Percentiles rank a stretch among this genome's conserved stretches.
Evolutionary conservation across 2,797 vertebrate species (phyloP).

Genomic region (Pseudomugil tenellus): DNA sequence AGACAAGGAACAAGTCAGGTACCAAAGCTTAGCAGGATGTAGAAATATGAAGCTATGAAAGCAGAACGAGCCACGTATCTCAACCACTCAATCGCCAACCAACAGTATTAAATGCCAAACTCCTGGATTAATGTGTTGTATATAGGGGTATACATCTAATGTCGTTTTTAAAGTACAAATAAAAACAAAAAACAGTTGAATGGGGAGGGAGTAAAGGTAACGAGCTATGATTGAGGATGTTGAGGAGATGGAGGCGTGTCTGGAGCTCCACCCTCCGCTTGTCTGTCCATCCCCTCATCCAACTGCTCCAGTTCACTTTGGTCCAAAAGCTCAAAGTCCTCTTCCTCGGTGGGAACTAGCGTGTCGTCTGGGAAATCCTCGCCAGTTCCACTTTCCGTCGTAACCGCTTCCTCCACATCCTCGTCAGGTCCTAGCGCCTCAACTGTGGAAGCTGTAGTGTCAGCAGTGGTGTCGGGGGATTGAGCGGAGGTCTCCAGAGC

Average conservation of each 20-base stretch:
- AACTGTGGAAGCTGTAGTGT: constrained; percentile 29
- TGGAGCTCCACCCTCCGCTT: constrained; percentile 53
- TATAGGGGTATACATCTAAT: constrained; percentile 58
- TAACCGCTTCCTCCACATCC: constrained; percentile 44
- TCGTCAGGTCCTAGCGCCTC: constrained; percentile 40
- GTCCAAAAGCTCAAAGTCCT: constrained; percentile 99
- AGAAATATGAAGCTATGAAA: constrained; percentile 18
- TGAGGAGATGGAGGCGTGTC: constrained; percentile 60
- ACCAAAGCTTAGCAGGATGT: constrained; percentile 25
- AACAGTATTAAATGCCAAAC: constrained; percentile 48
- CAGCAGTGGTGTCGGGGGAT: constrained; percentile 30
- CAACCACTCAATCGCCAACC: constrained; percentile 29
- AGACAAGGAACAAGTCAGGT: constrained; percentile 11
- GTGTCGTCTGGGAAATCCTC: constrained; percentile 72
- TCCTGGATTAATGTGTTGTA: constrained; percentile 62
- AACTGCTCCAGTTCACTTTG: constrained; percentile 96
- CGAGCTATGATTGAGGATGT: constrained; percentile 81
- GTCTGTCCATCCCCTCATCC: constrained; percentile 86
- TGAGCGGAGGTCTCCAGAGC: constrained; percentile 53
- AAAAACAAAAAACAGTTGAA: constrained; percentile 66
- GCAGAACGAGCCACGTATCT: constrained; percentile 42
- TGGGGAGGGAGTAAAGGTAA: constrained; percentile 9
- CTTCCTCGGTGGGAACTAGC: constrained; percentile 83
- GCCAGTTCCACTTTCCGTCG: constrained; percentile 38
- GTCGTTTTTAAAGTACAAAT: constrained; percentile 68